A percentile compares a stretch with the other conserved stretches of the same genome.
Conservation (phyloP, 2,888 invertebrate genomes). For the Dorcus parallelipipedus region DNA sequence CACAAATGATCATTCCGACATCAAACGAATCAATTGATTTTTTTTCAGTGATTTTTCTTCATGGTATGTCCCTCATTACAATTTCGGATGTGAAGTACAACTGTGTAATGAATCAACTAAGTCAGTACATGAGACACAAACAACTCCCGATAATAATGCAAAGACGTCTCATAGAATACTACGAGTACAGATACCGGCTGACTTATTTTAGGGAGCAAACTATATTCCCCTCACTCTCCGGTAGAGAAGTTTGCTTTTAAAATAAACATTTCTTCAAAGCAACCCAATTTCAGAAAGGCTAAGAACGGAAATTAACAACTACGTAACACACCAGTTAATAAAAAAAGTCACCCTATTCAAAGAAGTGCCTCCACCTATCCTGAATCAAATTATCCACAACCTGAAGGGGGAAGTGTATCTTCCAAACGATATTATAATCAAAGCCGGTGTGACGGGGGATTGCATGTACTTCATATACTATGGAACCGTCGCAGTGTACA, state of each 20-base stretch:
- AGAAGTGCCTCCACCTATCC: constrained; percentile 48
- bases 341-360: constrained; percentile 56
- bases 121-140: constrained; percentile 4
- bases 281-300: constrained; percentile 7
- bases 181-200: constrained; percentile 43
- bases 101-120: neutral
- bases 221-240: constrained; percentile 53
- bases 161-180: constrained; percentile 15
- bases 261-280: neutral
- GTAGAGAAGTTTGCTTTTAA: constrained; percentile 53
- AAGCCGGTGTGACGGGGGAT: constrained; percentile 57
- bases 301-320: constrained; percentile 51
- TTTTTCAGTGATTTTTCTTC: neutral
- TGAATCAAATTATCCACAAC: constrained; percentile 55
- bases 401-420: constrained; percentile 58
- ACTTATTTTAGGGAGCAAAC: constrained; percentile 43
- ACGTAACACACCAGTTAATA: constrained; percentile 55
- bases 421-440: constrained; percentile 58
- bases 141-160: neutral
- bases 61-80: neutral
- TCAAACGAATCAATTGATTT: too few species aligned
- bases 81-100: constrained; percentile 17
- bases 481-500: constrained; percentile 61
- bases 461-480: constrained; percentile 63
- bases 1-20: too few species aligned